phyloP scores from a whole-genome alignment of 2,888 invertebrate genomes.

The Synergus gifuensis region DNA sequence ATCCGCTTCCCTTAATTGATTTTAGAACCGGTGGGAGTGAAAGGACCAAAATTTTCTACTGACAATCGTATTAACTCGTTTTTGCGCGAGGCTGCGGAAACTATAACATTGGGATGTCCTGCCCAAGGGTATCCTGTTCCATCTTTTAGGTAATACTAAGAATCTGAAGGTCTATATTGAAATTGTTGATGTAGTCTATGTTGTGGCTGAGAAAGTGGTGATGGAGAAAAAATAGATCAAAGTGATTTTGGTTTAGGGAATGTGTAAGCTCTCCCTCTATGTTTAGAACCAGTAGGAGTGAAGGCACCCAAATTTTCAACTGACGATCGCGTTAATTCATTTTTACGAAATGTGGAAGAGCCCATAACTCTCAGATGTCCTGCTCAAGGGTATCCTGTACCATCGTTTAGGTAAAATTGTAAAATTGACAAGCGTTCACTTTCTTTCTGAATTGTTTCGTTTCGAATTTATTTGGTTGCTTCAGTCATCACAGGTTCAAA shows the following conservation, averaged over 20 bases:
- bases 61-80: slow-evolving; percentile 81
- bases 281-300: slow-evolving; percentile 80
- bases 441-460: background rate
- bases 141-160: slow-evolving; percentile 82
- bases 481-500: too few species aligned
- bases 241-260: background rate
- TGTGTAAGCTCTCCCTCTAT: slow-evolving; percentile 41
- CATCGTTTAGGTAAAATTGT: slow-evolving; percentile 83
- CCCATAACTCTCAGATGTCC: slow-evolving; percentile 83
- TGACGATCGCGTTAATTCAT: slow-evolving; percentile 80
- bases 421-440: background rate
- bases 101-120: slow-evolving; percentile 83
- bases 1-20: slow-evolving; percentile 42
- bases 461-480: too few species aligned
- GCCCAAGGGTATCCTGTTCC: slow-evolving; percentile 87
- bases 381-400: slow-evolving; percentile 86
- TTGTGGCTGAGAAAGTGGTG: background rate
- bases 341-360: slow-evolving; percentile 77
- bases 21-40: slow-evolving; percentile 80
- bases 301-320: slow-evolving; percentile 81
- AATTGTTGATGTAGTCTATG: background rate
- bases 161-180: background rate
- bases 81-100: slow-evolving; percentile 77
- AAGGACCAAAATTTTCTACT: slow-evolving; percentile 81
- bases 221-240: background rate